Evolutionary conservation across 2,113 vertebrate species (phyloP).

Genomic region (Arvicanthis niloticus): DNA sequence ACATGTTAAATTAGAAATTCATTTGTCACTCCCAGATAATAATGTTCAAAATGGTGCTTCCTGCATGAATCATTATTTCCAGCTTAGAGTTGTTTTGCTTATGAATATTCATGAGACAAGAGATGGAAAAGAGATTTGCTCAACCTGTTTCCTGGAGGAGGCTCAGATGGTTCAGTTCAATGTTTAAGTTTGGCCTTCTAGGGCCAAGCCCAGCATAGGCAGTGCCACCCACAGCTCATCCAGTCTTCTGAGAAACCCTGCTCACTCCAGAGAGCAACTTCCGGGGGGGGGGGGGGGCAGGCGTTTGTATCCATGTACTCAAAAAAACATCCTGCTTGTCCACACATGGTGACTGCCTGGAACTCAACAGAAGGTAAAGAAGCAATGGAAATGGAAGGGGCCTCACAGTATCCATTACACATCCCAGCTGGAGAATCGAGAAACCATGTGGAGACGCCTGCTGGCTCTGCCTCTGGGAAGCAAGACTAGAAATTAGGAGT

Average conservation of each 20-base stretch:
- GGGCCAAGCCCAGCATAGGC: not conserved
- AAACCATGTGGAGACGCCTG: not conserved
- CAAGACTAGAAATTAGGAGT: not conserved
- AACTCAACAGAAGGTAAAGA: constrained; percentile 74
- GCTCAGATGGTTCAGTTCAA: not conserved
- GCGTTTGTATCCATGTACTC: not conserved
- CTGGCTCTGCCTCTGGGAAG: constrained; percentile 62
- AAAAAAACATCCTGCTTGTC: constrained; percentile 14
- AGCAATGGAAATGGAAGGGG: constrained; percentile 64
- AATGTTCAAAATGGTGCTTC: constrained; percentile 53
- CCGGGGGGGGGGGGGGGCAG: not conserved
- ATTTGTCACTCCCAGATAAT: constrained; percentile 78
- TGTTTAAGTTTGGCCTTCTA: not conserved
- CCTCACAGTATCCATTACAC: constrained; percentile 63
- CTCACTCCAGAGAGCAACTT: not conserved
- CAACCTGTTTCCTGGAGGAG: constrained; percentile 65
- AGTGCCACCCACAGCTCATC: not conserved
- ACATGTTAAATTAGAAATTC: constrained; percentile 71
- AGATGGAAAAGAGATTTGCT: constrained; percentile 23
- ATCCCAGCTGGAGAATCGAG: constrained; percentile 68
- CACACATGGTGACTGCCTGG: not conserved
- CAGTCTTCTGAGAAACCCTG: not conserved
- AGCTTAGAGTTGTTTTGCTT: constrained; percentile 55
- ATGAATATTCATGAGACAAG: constrained; percentile 61
- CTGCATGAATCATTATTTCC: constrained; percentile 71